A percentile compares a stretch with the other conserved stretches of the same genome.
Conservation (phyloP, 2,888 invertebrate genomes). For the Eudemis profundana region DNA sequence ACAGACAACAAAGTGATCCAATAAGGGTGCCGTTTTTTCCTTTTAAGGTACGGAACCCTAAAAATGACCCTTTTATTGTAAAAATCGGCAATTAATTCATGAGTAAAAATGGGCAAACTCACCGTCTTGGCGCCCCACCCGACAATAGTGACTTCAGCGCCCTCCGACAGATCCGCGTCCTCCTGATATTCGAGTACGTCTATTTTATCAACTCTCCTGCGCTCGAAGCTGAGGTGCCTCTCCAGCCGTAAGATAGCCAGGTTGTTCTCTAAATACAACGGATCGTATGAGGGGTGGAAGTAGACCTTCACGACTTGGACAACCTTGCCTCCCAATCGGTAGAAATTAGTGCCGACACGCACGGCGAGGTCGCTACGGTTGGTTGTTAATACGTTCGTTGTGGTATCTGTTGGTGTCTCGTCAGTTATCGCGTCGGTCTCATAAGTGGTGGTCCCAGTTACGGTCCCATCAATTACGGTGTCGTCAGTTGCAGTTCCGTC, state of each 20-base stretch:
- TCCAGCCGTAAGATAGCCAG: conserved; percentile 66
- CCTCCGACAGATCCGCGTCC: conserved; percentile 52
- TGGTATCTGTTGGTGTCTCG: not conserved
- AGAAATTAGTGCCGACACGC: conserved; percentile 69
- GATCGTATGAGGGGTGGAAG: conserved; percentile 70
- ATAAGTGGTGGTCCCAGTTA: not conserved
- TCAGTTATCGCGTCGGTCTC: too few relatives aligned
- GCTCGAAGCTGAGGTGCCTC: conserved; percentile 54
- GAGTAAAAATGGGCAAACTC: conserved; percentile 46
- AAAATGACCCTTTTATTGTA: too few relatives aligned
- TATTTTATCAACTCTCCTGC: conserved; percentile 61
- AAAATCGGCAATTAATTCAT: too few relatives aligned
- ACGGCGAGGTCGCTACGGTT: conserved; percentile 53
- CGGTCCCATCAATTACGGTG: not conserved
- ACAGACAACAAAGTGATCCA: too few relatives aligned
- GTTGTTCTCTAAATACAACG: conserved; percentile 65
- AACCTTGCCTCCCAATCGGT: conserved; percentile 63
- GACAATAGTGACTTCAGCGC: conserved; percentile 64
- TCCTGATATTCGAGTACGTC: too few relatives aligned
- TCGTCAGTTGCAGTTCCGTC: not conserved
- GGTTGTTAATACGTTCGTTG: too few relatives aligned
- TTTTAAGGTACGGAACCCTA: too few relatives aligned
- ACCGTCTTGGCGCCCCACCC: conserved; percentile 75
- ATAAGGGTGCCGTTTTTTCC: too few relatives aligned
- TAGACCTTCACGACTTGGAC: conserved; percentile 66